Conservation (phyloP, 2,888 invertebrate species). For the Rhopalosiphum nymphaeae region DNA sequence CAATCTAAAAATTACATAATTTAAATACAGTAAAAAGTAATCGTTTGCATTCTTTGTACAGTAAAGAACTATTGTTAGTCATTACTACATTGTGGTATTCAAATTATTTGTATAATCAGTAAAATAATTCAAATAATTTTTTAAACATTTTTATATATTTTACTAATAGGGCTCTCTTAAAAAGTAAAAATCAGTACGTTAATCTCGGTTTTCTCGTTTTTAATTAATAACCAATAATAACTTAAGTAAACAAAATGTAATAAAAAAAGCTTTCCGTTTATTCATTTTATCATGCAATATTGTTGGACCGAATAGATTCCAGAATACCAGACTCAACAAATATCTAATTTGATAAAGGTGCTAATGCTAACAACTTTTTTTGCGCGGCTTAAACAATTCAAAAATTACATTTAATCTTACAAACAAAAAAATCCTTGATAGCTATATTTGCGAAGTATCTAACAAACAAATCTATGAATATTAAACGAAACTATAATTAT, state of each 20-base stretch:
- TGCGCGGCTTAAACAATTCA: not conserved
- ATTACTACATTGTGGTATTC: not conserved
- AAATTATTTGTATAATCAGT: not conserved
- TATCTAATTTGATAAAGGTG: not conserved
- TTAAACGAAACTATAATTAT: not conserved
- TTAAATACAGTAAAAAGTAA: not conserved
- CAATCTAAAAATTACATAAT: not conserved
- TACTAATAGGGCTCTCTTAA: not conserved
- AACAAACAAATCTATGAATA: not conserved
- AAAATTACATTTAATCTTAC: not conserved
- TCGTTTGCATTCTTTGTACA: not conserved
- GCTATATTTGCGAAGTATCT: not conserved
- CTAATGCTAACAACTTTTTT: not conserved
- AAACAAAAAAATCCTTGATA: not conserved
- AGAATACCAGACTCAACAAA: not conserved
- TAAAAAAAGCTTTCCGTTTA: not conserved
- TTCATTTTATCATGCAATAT: not conserved
- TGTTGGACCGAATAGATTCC: not conserved
- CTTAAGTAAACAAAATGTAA: not conserved
- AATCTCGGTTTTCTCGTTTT: not conserved
- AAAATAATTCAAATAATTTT: not conserved
- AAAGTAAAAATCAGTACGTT: not conserved
- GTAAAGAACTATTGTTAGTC: not conserved
- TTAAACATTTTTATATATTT: not conserved
- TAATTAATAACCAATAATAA: not conserved